Percentiles rank a stretch among this genome's conserved stretches.
phyloP scores from a whole-genome alignment of 2,888 invertebrate genomes.

The Cactoblastis cactorum region DNA sequence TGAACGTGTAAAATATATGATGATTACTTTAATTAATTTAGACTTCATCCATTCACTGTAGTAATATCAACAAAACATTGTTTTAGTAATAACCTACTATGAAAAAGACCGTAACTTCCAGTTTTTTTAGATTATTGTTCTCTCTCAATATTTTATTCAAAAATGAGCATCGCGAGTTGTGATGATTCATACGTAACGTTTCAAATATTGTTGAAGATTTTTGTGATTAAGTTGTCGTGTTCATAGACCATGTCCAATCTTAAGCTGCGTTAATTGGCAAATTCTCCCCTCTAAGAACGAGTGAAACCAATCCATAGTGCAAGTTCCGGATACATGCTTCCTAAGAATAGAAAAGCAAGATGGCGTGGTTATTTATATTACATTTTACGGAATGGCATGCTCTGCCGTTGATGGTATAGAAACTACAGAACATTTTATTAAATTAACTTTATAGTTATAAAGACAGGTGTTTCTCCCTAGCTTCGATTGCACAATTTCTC shows the following conservation, averaged over 20 bases:
- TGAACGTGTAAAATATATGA: not conserved
- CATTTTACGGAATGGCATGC: conserved; percentile 24
- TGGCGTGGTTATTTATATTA: conserved; percentile 57
- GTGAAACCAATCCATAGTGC: conserved; percentile 53
- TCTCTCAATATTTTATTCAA: conserved; percentile 5
- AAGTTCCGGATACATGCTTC: conserved; percentile 48
- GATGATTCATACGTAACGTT: conserved; percentile 2
- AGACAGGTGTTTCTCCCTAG: not conserved
- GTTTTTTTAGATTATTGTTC: conserved; percentile 12
- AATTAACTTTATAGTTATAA: conserved; percentile 20
- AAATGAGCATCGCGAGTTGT: not conserved
- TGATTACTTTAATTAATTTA: not conserved
- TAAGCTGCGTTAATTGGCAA: conserved; percentile 55
- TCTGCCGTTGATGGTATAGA: conserved; percentile 19
- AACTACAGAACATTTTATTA: not conserved
- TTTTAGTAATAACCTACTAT: conserved; percentile 2
- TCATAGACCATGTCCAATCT: conserved; percentile 55
- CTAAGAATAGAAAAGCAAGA: conserved; percentile 31
- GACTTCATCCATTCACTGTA: not conserved
- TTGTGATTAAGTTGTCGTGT: conserved; percentile 42
- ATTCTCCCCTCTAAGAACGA: conserved; percentile 41
- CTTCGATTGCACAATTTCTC: not conserved
- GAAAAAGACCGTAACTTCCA: too few relatives aligned
- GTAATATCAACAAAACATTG: not conserved
- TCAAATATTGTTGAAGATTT: conserved; percentile 17